phyloP scores from a whole-genome alignment of 1,140 invertebrate species.

The Pachyrhynchus sulphureomaculatus region DNA sequence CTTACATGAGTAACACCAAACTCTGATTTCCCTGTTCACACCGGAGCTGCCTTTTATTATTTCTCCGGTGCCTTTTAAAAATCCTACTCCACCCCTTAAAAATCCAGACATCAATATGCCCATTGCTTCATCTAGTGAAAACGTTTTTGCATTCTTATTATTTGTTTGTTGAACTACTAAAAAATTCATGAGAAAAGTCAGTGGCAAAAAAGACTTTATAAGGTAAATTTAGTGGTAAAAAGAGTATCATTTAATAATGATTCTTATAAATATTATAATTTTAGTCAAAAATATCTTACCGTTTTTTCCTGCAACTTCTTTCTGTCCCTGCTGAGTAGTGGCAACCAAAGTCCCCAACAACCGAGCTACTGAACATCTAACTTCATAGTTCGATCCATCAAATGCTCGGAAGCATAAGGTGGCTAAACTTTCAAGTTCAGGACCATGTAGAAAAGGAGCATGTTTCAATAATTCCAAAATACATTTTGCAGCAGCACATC shows the following conservation, averaged over 20 bases:
- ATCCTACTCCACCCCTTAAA: constrained; percentile 89
- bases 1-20: constrained; percentile 91
- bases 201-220: too few species aligned
- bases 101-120: constrained; percentile 93
- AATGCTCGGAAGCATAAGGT: constrained; percentile 88
- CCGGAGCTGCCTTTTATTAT: constrained; percentile 94
- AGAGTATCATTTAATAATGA: not conserved
- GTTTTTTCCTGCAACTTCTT: constrained; percentile 48
- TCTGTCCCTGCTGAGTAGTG: constrained; percentile 71
- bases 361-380: constrained; percentile 87
- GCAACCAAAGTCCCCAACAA: constrained; percentile 85
- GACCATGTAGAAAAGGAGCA: constrained; percentile 83
- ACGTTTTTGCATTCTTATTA: constrained; percentile 55
- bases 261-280: too few species aligned
- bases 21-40: constrained; percentile 91
- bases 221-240: too few species aligned
- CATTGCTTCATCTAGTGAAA: constrained; percentile 90
- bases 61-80: constrained; percentile 91
- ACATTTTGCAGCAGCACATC: constrained; percentile 87
- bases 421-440: constrained; percentile 86
- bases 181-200: not conserved
- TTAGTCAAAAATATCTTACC: constrained; percentile 46
- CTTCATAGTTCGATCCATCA: constrained; percentile 94
- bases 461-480: constrained; percentile 87
- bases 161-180: not conserved